Evolutionary conservation across 2,797 vertebrate species (phyloP).

Genomic region (Sparus aurata): DNA sequence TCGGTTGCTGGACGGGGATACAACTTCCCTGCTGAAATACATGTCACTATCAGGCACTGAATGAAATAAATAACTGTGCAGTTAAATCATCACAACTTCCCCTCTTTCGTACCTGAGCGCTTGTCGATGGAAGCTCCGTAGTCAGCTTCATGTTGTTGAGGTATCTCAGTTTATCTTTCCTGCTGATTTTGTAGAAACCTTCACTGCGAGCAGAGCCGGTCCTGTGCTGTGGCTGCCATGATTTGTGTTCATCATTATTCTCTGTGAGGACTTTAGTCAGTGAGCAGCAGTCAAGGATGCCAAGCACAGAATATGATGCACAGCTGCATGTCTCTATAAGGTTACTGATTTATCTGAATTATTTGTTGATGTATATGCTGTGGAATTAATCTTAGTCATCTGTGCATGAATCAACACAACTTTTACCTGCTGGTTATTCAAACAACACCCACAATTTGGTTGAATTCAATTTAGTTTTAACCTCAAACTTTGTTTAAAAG

Average conservation of each 20-base stretch:
- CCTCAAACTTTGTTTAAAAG: slow-evolving; percentile 77
- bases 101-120: slow-evolving; percentile 87
- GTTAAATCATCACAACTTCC: neutral
- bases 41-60: neutral
- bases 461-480: neutral
- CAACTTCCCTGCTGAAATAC: slow-evolving; percentile 84
- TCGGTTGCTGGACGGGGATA: slow-evolving; percentile 87
- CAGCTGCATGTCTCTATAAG: neutral
- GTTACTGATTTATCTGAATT: neutral
- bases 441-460: no score
- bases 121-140: slow-evolving; percentile 84
- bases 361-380: neutral
- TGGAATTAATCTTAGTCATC: no score
- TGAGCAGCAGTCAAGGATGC: slow-evolving; percentile 88
- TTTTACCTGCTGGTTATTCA: no score
- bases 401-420: no score
- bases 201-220: slow-evolving; percentile 95
- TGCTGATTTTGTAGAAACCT: slow-evolving; percentile 96
- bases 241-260: slow-evolving; percentile 84
- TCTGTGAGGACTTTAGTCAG: slow-evolving; percentile 89
- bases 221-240: slow-evolving; percentile 87
- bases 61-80: neutral
- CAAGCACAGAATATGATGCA: slow-evolving; percentile 13
- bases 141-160: slow-evolving; percentile 85
- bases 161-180: slow-evolving; percentile 94